A percentile compares a stretch with the other conserved stretches of the same genome.
Conservation (phyloP, 30 jellyfish, hydroid and myxozoan genomes). For the Hydra vulgaris region DNA sequence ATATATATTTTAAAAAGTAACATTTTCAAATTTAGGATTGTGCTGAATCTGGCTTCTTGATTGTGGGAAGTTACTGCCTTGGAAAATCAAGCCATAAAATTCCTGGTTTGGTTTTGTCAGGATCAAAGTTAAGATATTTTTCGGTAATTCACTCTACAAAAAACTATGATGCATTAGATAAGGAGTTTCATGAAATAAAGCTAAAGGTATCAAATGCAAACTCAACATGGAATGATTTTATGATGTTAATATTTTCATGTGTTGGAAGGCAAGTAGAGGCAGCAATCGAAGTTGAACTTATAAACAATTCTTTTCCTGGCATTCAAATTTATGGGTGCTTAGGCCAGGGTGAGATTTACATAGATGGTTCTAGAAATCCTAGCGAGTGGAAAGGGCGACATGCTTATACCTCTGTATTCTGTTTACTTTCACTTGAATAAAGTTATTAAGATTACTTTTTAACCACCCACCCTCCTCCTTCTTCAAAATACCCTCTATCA, state of each 20-base stretch:
- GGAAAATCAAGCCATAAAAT: background rate
- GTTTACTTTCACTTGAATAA: background rate
- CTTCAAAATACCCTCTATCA: too few species aligned
- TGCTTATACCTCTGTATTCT: conserved; percentile 10
- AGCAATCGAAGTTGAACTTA: conserved; percentile 7
- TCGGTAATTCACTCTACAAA: background rate
- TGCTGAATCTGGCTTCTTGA: background rate
- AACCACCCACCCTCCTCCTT: background rate
- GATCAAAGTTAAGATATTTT: background rate
- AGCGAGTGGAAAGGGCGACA: background rate
- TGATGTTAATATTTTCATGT: conserved; percentile 20
- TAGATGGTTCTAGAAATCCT: background rate
- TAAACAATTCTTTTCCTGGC: background rate
- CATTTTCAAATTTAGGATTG: background rate
- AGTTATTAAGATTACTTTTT: too few species aligned
- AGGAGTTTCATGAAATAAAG: background rate
- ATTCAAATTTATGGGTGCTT: conserved; percentile 13
- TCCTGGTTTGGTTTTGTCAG: background rate
- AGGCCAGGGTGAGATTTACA: conserved; percentile 17
- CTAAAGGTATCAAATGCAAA: background rate
- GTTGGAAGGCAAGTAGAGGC: conserved; percentile 8
- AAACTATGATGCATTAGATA: too few species aligned
- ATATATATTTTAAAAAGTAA: too few species aligned
- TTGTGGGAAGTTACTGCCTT: background rate
- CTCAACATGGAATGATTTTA: background rate